Evolutionary conservation across 2,113 vertebrate genomes (phyloP).

Genomic region (Pteropus alecto): DNA sequence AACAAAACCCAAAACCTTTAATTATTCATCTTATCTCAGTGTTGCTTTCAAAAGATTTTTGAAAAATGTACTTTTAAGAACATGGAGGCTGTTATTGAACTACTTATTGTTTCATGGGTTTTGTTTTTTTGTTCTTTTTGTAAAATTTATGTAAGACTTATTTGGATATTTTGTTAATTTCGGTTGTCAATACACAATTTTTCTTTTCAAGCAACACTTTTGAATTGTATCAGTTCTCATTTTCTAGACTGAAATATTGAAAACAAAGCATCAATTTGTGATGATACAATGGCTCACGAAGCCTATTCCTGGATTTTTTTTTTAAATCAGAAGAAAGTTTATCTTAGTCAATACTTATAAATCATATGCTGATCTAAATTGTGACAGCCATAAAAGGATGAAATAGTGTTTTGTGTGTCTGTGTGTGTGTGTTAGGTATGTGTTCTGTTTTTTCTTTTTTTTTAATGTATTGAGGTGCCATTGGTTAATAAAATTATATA

Average conservation of each 20-base stretch:
- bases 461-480: too few relatives aligned
- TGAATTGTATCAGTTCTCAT: neutral
- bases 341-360: neutral
- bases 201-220: neutral
- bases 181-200: neutral
- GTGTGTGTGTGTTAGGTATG: too few relatives aligned
- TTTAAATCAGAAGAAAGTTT: neutral
- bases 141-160: neutral
- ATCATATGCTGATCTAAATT: neutral
- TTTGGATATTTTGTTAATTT: neutral
- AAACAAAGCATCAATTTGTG: neutral
- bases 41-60: neutral
- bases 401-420: neutral
- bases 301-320: neutral
- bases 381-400: neutral
- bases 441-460: too few relatives aligned
- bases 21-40: neutral
- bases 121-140: neutral
- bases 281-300: neutral
- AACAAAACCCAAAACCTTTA: neutral
- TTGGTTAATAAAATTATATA: too few relatives aligned
- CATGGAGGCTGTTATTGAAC: neutral
- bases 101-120: neutral
- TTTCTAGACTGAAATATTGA: slow-evolving; percentile 19
- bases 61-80: slow-evolving; percentile 27